Percentiles rank a stretch among this genome's conserved stretches.
Evolutionary conservation across 1,140 invertebrate genomes (phyloP).

Genomic region (Drosophila pseudoananassae): DNA sequence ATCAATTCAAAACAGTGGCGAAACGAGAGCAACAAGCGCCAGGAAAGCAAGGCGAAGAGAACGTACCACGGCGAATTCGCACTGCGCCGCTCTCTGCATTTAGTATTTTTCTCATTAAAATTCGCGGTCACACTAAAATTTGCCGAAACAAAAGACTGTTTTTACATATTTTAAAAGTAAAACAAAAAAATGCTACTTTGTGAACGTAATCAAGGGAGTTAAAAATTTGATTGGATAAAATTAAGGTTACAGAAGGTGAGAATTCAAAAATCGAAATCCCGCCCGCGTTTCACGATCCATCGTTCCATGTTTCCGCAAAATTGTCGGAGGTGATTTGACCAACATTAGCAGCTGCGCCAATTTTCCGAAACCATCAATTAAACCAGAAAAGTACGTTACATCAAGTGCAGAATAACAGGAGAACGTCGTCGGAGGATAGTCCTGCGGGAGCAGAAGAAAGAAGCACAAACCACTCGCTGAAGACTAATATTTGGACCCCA

Average conservation of each 20-base stretch:
- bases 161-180: not conserved
- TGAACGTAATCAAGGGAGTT: too few relatives aligned
- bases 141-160: not conserved
- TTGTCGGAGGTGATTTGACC: not conserved
- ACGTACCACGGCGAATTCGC: not conserved
- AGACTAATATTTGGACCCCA: not conserved
- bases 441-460: constrained; percentile 9
- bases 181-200: not conserved
- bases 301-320: not conserved
- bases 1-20: not conserved
- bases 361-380: constrained; percentile 33
- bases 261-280: not conserved
- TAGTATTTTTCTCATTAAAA: not conserved
- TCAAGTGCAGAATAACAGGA: constrained; percentile 2
- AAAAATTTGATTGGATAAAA: not conserved
- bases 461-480: not conserved
- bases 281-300: not conserved
- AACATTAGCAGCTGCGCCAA: constrained; percentile 21
- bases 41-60: not conserved
- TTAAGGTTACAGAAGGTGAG: not conserved
- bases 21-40: not conserved
- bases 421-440: constrained; percentile 10
- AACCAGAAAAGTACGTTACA: constrained; percentile 24
- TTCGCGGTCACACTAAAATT: not conserved
- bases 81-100: not conserved